Evolutionary conservation across 2,113 vertebrate genomes (phyloP).

Genomic region (Sylvia atricapilla): DNA sequence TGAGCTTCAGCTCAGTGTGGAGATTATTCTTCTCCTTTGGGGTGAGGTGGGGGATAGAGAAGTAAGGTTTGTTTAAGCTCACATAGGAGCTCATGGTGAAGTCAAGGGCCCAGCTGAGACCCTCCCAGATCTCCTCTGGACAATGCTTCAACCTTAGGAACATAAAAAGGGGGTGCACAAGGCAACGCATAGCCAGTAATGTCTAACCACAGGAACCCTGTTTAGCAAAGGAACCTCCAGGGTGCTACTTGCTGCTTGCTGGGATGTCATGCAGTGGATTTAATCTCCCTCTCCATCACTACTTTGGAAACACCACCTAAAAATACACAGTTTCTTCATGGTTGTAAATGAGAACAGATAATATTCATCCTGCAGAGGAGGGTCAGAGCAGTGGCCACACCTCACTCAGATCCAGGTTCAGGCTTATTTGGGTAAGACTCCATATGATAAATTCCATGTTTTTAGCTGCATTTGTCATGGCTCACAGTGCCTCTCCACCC

Average conservation of each 20-base stretch:
- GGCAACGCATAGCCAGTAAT: neutral
- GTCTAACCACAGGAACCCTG: neutral
- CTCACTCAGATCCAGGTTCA: neutral
- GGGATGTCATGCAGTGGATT: neutral
- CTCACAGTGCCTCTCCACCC: fast-evolving
- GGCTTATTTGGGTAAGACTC: neutral
- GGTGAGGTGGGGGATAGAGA: neutral
- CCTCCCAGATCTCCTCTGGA: neutral
- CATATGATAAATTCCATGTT: neutral
- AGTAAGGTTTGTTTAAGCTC: neutral
- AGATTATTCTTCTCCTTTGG: neutral
- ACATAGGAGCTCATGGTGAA: neutral
- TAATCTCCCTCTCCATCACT: neutral
- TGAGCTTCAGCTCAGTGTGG: neutral
- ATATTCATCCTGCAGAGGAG: neutral
- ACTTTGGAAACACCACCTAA: neutral
- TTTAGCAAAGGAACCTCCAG: neutral
- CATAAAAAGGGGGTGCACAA: neutral
- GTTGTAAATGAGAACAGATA: neutral
- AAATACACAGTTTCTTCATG: neutral
- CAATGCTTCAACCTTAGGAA: neutral
- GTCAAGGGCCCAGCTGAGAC: neutral
- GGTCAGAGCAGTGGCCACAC: neutral
- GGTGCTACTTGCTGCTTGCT: neutral
- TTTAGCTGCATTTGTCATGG: neutral